These are phyloP conservation scores for Percopsis transmontana DNA, from an alignment of 2,113 vertebrate species.

Conservation along the genomic window DNA sequence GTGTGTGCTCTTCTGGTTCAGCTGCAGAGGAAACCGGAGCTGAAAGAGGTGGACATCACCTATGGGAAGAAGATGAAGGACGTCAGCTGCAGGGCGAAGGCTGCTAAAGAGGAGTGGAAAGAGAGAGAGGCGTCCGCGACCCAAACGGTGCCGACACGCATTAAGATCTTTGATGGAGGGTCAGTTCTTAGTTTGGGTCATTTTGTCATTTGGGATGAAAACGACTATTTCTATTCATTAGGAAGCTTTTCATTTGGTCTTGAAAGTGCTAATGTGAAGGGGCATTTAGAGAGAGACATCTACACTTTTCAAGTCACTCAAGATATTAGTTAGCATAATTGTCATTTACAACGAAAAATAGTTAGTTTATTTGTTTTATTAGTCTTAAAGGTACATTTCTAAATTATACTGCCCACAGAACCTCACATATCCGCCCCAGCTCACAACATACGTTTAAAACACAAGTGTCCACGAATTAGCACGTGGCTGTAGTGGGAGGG, in stretches of 20 bases:
- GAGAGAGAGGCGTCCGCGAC: slow-evolving; percentile 86
- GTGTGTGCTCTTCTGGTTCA: slow-evolving; percentile 60
- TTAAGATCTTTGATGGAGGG: slow-evolving; percentile 99
- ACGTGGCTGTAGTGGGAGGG: too few species aligned
- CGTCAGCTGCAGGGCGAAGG: slow-evolving; percentile 87
- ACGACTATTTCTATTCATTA: neutral
- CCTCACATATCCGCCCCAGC: too few species aligned
- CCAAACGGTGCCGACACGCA: slow-evolving; percentile 89
- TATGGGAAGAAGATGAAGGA: slow-evolving; percentile 90
- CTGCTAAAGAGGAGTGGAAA: slow-evolving; percentile 91
- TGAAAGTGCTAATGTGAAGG: neutral
- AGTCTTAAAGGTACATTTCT: too few species aligned
- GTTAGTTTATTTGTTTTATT: too few species aligned
- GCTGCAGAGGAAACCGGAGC: slow-evolving; percentile 92
- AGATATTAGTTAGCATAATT: too few species aligned
- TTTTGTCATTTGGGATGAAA: slow-evolving; percentile 49
- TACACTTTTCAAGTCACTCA: neutral
- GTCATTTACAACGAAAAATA: too few species aligned
- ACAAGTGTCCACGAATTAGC: too few species aligned
- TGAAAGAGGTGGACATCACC: slow-evolving; percentile 86
- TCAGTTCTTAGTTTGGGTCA: slow-evolving; percentile 73
- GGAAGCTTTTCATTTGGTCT: neutral
- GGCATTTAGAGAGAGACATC: neutral
- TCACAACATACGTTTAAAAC: too few species aligned
- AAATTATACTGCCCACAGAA: too few species aligned